phyloP scores from a whole-genome alignment of 2,113 vertebrate species.

The Erpornis zantholeuca region DNA sequence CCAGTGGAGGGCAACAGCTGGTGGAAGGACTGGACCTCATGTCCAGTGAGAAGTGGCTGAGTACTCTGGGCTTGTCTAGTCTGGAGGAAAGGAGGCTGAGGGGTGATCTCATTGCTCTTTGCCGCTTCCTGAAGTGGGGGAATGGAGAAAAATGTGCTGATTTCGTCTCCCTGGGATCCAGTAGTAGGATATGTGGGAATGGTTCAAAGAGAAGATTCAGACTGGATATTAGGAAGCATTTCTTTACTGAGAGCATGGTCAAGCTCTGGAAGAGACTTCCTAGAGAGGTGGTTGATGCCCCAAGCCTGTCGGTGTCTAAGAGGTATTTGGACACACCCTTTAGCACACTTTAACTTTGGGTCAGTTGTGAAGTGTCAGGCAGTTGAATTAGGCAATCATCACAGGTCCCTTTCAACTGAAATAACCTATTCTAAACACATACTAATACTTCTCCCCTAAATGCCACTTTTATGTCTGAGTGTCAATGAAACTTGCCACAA shows the following conservation, averaged over 20 bases:
- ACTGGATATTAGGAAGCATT: background rate
- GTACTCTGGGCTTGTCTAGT: background rate
- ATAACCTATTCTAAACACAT: background rate
- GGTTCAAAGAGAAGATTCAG: background rate
- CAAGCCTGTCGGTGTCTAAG: background rate
- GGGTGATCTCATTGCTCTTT: background rate
- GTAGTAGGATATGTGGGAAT: fast-evolving
- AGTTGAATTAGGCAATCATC: background rate
- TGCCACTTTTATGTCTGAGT: background rate
- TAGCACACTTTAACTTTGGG: background rate
- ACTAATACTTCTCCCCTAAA: background rate
- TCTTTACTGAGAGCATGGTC: background rate
- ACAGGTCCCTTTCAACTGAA: background rate
- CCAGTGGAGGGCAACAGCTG: background rate
- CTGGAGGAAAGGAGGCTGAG: background rate
- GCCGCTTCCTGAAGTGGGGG: background rate
- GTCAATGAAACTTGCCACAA: background rate
- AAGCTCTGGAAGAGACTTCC: background rate
- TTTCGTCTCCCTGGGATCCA: background rate
- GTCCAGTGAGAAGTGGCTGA: background rate
- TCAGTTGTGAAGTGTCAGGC: background rate
- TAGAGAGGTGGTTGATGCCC: background rate
- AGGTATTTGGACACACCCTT: background rate
- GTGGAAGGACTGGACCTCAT: background rate
- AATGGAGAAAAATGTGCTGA: background rate